Conservation (phyloP, 1,140 invertebrate species). For the Euura lappo region DNA sequence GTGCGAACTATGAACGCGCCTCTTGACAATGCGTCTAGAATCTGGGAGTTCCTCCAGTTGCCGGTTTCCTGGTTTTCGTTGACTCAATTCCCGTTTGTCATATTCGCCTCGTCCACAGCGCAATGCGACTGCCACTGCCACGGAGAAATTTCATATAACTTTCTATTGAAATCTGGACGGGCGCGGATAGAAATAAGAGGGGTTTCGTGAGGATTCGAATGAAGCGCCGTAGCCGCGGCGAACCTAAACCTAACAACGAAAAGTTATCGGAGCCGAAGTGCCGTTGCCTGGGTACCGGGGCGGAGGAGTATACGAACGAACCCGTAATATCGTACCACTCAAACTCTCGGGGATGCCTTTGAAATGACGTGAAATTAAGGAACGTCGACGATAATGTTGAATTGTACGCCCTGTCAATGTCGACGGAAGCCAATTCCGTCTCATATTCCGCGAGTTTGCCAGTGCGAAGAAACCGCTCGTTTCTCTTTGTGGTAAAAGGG, state of each 20-base stretch:
- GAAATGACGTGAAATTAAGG: constrained; percentile 7
- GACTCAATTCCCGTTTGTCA: background rate
- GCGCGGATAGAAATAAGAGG: constrained; percentile 38
- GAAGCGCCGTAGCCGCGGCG: background rate
- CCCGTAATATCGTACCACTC: background rate
- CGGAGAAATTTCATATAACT: constrained; percentile 47
- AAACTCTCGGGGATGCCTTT: background rate
- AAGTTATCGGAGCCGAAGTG: background rate
- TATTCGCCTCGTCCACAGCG: constrained; percentile 20
- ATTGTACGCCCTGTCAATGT: constrained; percentile 1
- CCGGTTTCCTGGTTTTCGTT: background rate
- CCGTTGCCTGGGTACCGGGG: background rate
- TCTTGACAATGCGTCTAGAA: constrained; percentile 38
- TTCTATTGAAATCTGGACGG: constrained; percentile 45
- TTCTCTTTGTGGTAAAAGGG: background rate
- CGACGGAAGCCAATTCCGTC: background rate
- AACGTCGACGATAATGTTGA: background rate
- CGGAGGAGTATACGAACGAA: background rate
- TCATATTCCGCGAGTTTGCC: background rate
- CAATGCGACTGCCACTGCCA: constrained; percentile 37
- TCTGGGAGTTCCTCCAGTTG: constrained; percentile 32
- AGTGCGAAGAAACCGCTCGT: background rate
- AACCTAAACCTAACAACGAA: background rate
- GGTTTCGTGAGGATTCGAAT: constrained; percentile 12
- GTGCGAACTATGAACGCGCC: constrained; percentile 23